Conservation (phyloP, 2,797 vertebrate species). For the Myoxocephalus aenaeus region DNA sequence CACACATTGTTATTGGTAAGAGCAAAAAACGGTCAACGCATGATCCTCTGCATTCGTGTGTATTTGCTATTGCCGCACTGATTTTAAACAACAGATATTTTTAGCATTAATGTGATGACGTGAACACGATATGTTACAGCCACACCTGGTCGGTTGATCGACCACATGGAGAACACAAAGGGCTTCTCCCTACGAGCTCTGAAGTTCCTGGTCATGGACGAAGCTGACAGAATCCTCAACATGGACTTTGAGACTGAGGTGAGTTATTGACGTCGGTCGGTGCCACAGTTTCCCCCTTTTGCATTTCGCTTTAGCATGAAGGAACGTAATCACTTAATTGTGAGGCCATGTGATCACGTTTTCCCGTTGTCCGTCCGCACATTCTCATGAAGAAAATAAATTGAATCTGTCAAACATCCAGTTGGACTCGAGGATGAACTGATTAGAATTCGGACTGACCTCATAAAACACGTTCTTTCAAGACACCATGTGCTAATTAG, state of each 20-base stretch:
- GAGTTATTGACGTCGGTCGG: neutral
- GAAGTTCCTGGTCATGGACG: slow-evolving; percentile 97
- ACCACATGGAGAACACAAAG: slow-evolving; percentile 98
- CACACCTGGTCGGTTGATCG: slow-evolving; percentile 94
- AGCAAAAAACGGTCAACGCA: neutral
- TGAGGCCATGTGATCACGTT: neutral
- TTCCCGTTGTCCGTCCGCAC: too few relatives aligned
- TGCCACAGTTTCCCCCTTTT: neutral
- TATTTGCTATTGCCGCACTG: neutral
- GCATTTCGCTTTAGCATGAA: neutral
- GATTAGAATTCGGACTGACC: neutral
- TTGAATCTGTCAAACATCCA: neutral
- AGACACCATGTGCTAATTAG: neutral
- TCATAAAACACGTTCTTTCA: neutral
- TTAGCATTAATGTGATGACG: neutral
- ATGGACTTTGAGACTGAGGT: slow-evolving; percentile 99
- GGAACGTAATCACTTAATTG: neutral
- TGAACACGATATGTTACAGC: slow-evolving; percentile 78
- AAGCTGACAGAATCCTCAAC: slow-evolving; percentile 97
- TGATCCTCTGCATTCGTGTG: neutral
- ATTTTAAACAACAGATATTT: neutral
- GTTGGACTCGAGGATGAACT: neutral
- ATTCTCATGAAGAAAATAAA: neutral
- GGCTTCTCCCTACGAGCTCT: slow-evolving; percentile 94
- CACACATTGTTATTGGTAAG: slow-evolving; percentile 96